Evolutionary conservation across 2,797 vertebrate genomes (phyloP), one percentile per base, ranked within the genome.

Genomic region (Neopelma chrysocephalum): DNA sequence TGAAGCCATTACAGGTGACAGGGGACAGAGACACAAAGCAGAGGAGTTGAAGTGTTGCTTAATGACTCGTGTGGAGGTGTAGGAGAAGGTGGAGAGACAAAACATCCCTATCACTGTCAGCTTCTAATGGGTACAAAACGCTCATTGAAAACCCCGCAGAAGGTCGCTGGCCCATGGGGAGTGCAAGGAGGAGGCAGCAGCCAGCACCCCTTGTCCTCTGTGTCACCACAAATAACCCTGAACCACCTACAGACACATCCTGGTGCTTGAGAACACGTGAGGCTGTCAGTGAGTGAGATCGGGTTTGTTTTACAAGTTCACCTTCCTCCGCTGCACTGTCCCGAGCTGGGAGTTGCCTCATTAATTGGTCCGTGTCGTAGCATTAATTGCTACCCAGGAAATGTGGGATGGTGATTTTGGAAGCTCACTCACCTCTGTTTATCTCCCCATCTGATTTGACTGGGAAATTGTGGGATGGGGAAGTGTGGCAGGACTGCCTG

Each of bases 61-160:
- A 91, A 90, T 89, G 78, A 89, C 60, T 91, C 7, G 0, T 84
- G 40, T 40, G 56, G 54, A 61, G 3, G 27, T 43, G 58, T 65
- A 78, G 82, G 86, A 80, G 69, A 86, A 66, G 57, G 32, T 13
- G 38, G 38, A 75, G 70, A 72, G 4, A 48, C 62, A 77, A 92
- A 95, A 87, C 40, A 83, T 81, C 76, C 90, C 85, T 60, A 34
- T 77, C 68, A 23, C 79, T 80, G 53, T 73, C 80, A 91, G 82
- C 47, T 88, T 76, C 82, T 86, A 77, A 88, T 34, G 79, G 64
- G 79, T 64, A 83, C 68, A 66, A 88, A 87, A 66, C 27, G 31
- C 64, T 62, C 71, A 50, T 57, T 71, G 5, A 7, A 66, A 90
- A 77, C 27, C 11, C 64, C 56, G 40, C 53, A 77, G 82, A 70